Conservation (phyloP, 1,140 invertebrate genomes). For the Oncopodura yosiiana region DNA sequence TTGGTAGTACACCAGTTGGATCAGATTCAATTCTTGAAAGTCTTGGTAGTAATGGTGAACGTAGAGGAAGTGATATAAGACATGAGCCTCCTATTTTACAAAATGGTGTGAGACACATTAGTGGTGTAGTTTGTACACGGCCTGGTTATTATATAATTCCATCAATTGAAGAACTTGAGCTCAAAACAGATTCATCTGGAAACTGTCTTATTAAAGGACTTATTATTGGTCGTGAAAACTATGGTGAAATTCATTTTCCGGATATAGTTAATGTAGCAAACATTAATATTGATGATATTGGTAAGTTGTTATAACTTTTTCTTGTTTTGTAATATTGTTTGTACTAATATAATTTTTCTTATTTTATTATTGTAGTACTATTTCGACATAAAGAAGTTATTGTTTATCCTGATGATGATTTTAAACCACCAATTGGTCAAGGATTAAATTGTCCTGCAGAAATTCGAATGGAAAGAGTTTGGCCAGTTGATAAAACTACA, state of each 20-base stretch:
- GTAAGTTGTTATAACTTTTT: conserved; percentile 41
- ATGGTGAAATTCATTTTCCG: conserved; percentile 84
- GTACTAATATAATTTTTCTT: background rate
- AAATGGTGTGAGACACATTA: background rate
- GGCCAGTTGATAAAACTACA: conserved; percentile 79
- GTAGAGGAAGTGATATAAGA: background rate
- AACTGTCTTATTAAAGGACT: conserved; percentile 80
- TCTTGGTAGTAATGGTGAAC: background rate
- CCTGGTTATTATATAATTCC: conserved; percentile 81
- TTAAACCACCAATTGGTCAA: conserved; percentile 65
- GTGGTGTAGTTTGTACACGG: conserved; percentile 39
- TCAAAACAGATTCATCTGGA: conserved; percentile 55
- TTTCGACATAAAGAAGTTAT: conserved; percentile 54
- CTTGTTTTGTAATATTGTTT: background rate
- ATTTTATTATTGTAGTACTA: conserved; percentile 42
- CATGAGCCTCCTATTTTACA: background rate
- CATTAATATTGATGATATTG: conserved; percentile 77
- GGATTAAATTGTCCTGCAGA: conserved; percentile 86
- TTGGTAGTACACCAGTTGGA: no score
- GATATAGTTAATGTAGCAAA: conserved; percentile 78
- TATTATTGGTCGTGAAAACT: conserved; percentile 77
- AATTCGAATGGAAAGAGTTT: conserved; percentile 86
- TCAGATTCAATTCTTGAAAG: no score
- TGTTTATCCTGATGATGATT: conserved; percentile 53
- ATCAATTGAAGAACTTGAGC: conserved; percentile 59